Percentiles rank a stretch among this genome's conserved stretches.
Evolutionary conservation across 2,888 invertebrate genomes (phyloP).

Genomic region (Eurytoma californica): DNA sequence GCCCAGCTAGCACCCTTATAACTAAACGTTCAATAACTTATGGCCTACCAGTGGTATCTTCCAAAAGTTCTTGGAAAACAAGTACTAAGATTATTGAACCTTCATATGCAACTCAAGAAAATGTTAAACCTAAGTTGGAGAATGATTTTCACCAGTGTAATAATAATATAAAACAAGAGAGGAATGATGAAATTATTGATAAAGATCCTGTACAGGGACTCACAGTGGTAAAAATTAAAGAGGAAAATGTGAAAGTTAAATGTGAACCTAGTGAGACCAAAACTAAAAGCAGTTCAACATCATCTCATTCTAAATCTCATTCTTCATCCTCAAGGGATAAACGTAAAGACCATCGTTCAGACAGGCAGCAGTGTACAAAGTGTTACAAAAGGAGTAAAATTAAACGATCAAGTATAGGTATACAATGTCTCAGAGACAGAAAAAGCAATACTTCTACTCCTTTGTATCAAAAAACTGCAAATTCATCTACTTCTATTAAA

Average conservation of each 20-base stretch:
- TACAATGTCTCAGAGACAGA: slow-evolving; percentile 82
- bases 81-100: slow-evolving; percentile 36
- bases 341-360: slow-evolving; percentile 67
- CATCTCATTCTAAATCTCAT: slow-evolving; percentile 60
- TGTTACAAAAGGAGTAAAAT: slow-evolving; percentile 84
- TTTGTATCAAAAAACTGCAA: slow-evolving; percentile 61
- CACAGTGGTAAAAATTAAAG: slow-evolving; percentile 49
- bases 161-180: slow-evolving; percentile 40
- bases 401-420: slow-evolving; percentile 83
- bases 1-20: slow-evolving; percentile 61
- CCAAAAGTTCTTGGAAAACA: slow-evolving; percentile 40
- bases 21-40: slow-evolving; percentile 53
- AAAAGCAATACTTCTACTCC: slow-evolving; percentile 64
- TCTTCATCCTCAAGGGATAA: slow-evolving; percentile 69
- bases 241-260: slow-evolving; percentile 61
- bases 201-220: slow-evolving; percentile 36
- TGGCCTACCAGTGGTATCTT: slow-evolving; percentile 49
- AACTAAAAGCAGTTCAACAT: slow-evolving; percentile 43
- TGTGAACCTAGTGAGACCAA: slow-evolving; percentile 50
- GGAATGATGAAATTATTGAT: slow-evolving; percentile 28
- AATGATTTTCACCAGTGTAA: slow-evolving; percentile 25
- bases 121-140: slow-evolving; percentile 33
- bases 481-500: slow-evolving; percentile 59
- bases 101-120: neutral
- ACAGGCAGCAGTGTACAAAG: slow-evolving; percentile 78